Base-by-base conservation (phyloP, 2,113 vertebrate species). In the Noctilio leporinus region DNA sequence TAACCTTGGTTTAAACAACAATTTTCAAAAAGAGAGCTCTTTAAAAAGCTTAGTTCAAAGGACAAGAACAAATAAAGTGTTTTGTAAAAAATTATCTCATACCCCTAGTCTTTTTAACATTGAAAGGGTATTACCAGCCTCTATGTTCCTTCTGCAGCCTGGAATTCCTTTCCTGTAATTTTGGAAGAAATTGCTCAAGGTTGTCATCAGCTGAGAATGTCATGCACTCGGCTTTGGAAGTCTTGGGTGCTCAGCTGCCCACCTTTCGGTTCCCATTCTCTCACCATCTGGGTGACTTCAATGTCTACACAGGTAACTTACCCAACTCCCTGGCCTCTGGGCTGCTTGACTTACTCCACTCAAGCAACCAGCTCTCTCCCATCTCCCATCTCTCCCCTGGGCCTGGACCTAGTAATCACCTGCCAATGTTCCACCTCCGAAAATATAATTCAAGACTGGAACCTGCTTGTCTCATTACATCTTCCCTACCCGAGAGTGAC, bases 21-120 rank as follows among this genome's bases (percentile, higher is more conserved):
- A 47, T 49, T 76, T 55, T 84, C 57, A 72, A 76, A 93, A 81
- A 72, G 59, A 72, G 0, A 33, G 35, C 20, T 84, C 40, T 59
- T 65, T 73, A 51, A 88, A 70, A 91, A 28, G 40, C 55, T 86
- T 30, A 55, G 70, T 28, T 95, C n/a, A 90, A 69, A 85, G 53
- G 49, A 55, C 12, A 90, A 26, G 57, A 80, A 62, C 45, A 89
- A 78, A 64, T 38, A 62, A 72, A 76, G 10, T 30, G 35, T 6
- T 72, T 30, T 40, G 2, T 30, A 77, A 40, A 77, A 24, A n/a
- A 10, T 82, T 53, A 24, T 6, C 26, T 91, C 30, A 24, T 1
- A 57, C 9, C 10, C 5, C 35, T 15, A 15, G 57, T 47, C 83
- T 28, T 22, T 10, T 53, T 35, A 59, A 51, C 28, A 20, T 2